Percentiles rank a stretch among this genome's conserved stretches.
phyloP scores from a whole-genome alignment of 1,140 invertebrate species.

The Drosophila paulistorum region DNA sequence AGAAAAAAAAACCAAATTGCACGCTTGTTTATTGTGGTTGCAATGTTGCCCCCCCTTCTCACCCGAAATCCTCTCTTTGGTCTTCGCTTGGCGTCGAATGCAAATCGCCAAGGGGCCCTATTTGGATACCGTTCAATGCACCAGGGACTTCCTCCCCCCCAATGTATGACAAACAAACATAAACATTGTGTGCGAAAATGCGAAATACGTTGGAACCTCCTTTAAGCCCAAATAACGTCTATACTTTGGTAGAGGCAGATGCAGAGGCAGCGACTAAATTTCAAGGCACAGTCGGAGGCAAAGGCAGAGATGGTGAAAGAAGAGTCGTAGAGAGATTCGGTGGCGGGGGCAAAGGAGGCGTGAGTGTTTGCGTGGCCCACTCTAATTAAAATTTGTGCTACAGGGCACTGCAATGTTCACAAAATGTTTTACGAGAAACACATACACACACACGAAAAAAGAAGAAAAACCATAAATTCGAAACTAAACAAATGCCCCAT shows the following conservation, averaged over 20 bases:
- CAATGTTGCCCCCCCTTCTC: conserved; percentile 22
- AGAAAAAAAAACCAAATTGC: conserved; percentile 39
- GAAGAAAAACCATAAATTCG: conserved; percentile 23
- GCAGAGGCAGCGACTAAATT: neutral
- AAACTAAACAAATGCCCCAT: conserved; percentile 66
- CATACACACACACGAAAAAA: conserved; percentile 19
- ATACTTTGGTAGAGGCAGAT: conserved; percentile 19
- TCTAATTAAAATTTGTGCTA: conserved; percentile 78
- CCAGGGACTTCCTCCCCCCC: conserved; percentile 52
- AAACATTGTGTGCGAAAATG: conserved; percentile 73
- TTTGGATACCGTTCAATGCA: conserved; percentile 78
- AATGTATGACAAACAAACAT: conserved; percentile 79
- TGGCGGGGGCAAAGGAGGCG: conserved; percentile 17
- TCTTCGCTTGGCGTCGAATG: conserved; percentile 32
- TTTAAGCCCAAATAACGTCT: conserved; percentile 65
- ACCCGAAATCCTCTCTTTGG: neutral
- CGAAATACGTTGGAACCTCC: conserved; percentile 34
- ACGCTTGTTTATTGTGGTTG: conserved; percentile 54
- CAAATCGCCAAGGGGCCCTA: conserved; percentile 68
- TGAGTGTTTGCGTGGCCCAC: conserved; percentile 70
- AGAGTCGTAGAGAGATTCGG: neutral
- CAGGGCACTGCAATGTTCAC: conserved; percentile 49
- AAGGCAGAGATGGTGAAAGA: too few relatives aligned
- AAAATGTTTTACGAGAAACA: conserved; percentile 64
- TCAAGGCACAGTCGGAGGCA: neutral